A percentile compares a stretch with the other conserved stretches of the same genome.
Conservation (phyloP, 2,888 invertebrate species). For the Lysandra bellargus region DNA sequence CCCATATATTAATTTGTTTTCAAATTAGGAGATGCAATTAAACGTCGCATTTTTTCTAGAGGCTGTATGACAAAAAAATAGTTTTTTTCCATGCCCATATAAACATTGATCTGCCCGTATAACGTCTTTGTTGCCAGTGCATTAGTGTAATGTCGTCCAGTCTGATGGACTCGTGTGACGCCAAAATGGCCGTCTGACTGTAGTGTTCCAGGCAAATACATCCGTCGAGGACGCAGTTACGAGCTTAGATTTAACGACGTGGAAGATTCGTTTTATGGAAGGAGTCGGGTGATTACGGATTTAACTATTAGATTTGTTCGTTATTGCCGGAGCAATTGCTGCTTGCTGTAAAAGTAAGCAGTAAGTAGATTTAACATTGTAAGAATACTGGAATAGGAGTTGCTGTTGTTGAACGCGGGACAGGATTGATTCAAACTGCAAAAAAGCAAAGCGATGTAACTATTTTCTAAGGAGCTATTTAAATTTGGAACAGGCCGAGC, state of each 20-base stretch:
- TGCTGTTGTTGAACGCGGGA: no score
- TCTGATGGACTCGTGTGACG: background rate
- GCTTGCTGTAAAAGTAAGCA: background rate
- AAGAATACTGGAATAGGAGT: background rate
- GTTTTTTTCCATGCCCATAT: no score
- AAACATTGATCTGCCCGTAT: no score
- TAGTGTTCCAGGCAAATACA: background rate
- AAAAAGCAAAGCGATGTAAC: no score
- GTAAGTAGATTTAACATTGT: background rate
- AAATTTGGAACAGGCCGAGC: no score
- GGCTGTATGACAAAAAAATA: no score
- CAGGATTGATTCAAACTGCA: no score
- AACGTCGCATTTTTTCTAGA: no score
- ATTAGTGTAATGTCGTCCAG: background rate
- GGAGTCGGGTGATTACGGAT: slow-evolving; percentile 18
- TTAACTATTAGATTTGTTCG: background rate
- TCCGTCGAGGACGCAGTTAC: slow-evolving; percentile 2
- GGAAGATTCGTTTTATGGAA: slow-evolving; percentile 12
- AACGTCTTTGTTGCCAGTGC: no score
- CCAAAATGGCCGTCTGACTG: background rate
- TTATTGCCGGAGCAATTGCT: background rate
- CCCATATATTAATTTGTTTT: no score
- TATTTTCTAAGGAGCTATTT: no score
- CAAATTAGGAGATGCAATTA: no score
- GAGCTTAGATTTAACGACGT: slow-evolving; percentile 7